phyloP scores from a whole-genome alignment of 30 jellyfish, hydroid and myxozoan species.

The Catostylus mosaicus region DNA sequence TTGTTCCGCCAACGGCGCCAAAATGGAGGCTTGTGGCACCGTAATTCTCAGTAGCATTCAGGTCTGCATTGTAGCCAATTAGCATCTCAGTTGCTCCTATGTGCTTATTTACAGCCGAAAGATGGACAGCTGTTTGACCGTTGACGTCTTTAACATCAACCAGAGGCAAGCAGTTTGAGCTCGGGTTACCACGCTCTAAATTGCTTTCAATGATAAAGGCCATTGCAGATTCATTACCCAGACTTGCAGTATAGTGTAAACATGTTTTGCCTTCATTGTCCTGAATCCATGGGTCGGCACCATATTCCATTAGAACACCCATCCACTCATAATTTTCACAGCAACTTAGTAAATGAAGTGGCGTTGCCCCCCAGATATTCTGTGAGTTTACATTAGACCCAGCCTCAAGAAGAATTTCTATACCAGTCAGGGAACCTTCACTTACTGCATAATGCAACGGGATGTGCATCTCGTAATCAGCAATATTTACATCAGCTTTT shows the following conservation, averaged over 20 bases:
- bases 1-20: constrained; percentile 44
- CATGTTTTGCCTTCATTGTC: constrained; percentile 27
- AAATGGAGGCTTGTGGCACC: constrained; percentile 49
- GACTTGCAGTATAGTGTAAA: constrained; percentile 5
- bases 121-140: constrained; percentile 33
- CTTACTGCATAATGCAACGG: constrained; percentile 33
- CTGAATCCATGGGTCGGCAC: constrained; percentile 40
- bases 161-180: neutral
- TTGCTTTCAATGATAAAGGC: neutral
- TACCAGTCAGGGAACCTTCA: neutral
- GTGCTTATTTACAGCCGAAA: constrained; percentile 12
- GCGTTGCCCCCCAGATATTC: constrained; percentile 37
- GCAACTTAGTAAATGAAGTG: constrained; percentile 9
- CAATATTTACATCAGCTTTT: constrained; percentile 35
- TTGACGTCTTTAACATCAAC: constrained; percentile 20
- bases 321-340: constrained; percentile 5
- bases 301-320: constrained; percentile 8
- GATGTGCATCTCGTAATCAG: constrained; percentile 23
- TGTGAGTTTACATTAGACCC: constrained; percentile 26
- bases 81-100: neutral
- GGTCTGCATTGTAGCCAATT: constrained; percentile 1
- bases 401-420: neutral
- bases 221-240: neutral
- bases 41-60: constrained; percentile 20
- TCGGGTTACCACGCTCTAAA: neutral